Evolutionary conservation across 2,888 invertebrate species (phyloP), one percentile per base, ranked within the genome.

Genomic region (Agrenia bidenticulata): DNA sequence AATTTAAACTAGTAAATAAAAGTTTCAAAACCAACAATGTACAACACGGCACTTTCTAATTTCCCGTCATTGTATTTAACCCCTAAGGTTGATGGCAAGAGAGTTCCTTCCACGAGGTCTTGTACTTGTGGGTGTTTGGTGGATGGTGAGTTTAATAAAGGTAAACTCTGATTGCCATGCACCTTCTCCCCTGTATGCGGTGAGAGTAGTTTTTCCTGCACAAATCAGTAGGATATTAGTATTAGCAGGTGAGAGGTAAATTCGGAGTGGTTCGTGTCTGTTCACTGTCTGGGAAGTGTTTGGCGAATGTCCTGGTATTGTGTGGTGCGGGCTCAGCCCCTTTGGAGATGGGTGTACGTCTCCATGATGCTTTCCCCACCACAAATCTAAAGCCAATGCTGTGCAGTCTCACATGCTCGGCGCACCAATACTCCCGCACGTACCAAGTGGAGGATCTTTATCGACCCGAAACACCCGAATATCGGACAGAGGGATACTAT

Each of bases 391-490:
- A 41, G 57, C 53, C 57, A 45, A 45, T 45, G 45, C n/a, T 45
- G 15, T 19, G 45, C 9, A 17, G 21, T 51, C 61, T 50, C 66
- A 57, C 61, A 51, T 50, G 61, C 64, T 66, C 67, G 59, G 66
- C 66, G 71, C 64, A 60, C 66, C 61, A 67, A 55, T 66, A 45
- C 50, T 62, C 54, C 66, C 61, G 67, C 70, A 66, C 57, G 66
- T 53, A 61, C 17, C 53, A 64, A 70, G 70, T 70, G 67, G 68
- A 73, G 70, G 72, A 67, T 65, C 69, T 67, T 73, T 73, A 75
- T 75, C 74, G 74, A 75, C 73, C 74, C 70, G 64, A 55, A 58
- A 57, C 32, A 45, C 51, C 39, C 59, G 41, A 63, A 63, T 61
- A 62, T 67, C 42, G 24, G 54, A 60, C 70, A 64, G 42, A 26